A percentile compares a stretch with the other conserved stretches of the same genome.
Evolutionary conservation across 2,113 vertebrate species (phyloP).

Genomic region (Calonectris borealis): DNA sequence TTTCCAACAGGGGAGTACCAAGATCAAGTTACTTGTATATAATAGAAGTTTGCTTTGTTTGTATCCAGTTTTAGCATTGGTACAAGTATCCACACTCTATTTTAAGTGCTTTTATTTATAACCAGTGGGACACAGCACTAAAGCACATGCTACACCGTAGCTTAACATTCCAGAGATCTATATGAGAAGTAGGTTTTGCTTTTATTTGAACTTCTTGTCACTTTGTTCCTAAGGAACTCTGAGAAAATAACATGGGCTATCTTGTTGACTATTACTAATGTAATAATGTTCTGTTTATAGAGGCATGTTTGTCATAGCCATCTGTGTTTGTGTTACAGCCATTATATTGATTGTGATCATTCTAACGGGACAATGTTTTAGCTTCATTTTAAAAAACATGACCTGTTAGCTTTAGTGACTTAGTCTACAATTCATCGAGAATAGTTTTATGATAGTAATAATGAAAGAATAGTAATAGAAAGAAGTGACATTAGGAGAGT

Average conservation of each 20-base stretch:
- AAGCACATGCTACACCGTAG: accelerated
- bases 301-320: background rate
- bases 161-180: background rate
- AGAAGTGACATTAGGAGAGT: background rate
- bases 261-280: background rate
- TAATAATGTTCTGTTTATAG: conserved; percentile 13
- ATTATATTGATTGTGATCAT: background rate
- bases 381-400: background rate
- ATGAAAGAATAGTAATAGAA: background rate
- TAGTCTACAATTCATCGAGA: background rate
- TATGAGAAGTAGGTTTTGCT: background rate
- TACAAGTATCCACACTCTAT: background rate
- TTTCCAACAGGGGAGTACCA: background rate
- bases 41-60: conserved; percentile 7
- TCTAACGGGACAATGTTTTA: background rate
- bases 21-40: background rate
- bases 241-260: background rate
- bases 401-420: background rate
- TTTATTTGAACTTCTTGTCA: background rate
- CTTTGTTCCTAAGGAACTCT: background rate
- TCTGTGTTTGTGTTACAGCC: background rate
- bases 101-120: conserved; percentile 48
- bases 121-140: background rate
- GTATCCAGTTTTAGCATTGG: background rate
- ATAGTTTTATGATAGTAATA: background rate